phyloP scores from a whole-genome alignment of 1,140 invertebrate genomes.

The Cyphomyrmex costatus region DNA sequence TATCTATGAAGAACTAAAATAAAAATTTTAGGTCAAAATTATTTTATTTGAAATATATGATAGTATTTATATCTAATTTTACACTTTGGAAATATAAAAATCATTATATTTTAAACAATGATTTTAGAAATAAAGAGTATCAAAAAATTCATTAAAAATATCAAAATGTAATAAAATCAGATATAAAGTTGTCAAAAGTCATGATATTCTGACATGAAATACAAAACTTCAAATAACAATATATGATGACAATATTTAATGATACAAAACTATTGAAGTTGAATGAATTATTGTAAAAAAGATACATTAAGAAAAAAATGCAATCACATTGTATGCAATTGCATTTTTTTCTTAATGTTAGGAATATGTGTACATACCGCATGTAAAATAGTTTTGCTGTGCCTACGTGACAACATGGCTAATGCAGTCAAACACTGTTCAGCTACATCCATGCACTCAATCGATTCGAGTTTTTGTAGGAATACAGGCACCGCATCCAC shows the following conservation, averaged over 20 bases:
- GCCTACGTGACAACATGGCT: slow-evolving; percentile 98
- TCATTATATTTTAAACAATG: neutral
- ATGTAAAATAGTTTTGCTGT: slow-evolving; percentile 98
- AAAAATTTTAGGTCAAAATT: neutral
- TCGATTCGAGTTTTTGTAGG: slow-evolving; percentile 97
- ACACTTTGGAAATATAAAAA: neutral
- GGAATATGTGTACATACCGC: slow-evolving; percentile 89
- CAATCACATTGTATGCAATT: too few species aligned
- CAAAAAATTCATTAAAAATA: neutral
- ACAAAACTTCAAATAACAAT: neutral
- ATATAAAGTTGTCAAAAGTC: neutral
- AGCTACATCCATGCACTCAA: slow-evolving; percentile 99
- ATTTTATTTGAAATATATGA: neutral
- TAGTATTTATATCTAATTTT: neutral
- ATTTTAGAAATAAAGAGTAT: neutral
- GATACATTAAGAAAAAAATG: neutral
- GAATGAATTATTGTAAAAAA: neutral
- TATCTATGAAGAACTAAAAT: neutral
- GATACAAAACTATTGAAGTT: neutral
- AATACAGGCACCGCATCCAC: slow-evolving; percentile 99
- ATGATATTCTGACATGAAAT: neutral
- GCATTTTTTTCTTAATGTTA: neutral
- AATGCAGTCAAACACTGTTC: slow-evolving; percentile 98
- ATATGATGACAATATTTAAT: too few species aligned
- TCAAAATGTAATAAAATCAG: neutral